Evolutionary conservation across 2,797 vertebrate genomes (phyloP), one percentile per base, ranked within the genome.

Genomic region (Lacerta bilineata): DNA sequence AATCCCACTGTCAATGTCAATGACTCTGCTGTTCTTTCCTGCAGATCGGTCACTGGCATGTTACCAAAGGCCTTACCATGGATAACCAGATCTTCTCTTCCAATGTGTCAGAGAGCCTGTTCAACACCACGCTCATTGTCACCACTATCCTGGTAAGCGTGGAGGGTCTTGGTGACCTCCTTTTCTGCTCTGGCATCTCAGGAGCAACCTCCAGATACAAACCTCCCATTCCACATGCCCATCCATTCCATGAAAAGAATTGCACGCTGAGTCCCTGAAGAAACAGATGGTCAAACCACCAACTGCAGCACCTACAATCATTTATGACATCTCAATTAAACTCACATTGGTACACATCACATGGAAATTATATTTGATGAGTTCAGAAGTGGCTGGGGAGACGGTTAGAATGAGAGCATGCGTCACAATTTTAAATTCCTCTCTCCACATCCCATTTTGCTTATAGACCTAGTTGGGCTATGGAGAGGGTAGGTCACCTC

Each of bases 11-110:
- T 90, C 87, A 92, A 88, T 83, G 87, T 88, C 90, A 29, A 55
- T 88, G 6, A 8, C 36, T 80, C 90, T 87, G 81, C 75, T 87
- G 25, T 84, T 95, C 93, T 15, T 95, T 92, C 95, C 94, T 95
- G 64, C 96, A 99, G 99, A 99, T 99, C 15, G 99, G 99, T 93
- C 98, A 98, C 95, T 99, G 99, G 99, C 99, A 99, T 27, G 98
- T 98, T 75, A 98, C 98, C 18, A 97, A 98, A 82, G 98, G 99
- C 78, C 97, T 99, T 94, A 98, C 97, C 95, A 99, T 99, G 98
- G 98, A 99, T 96, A 98, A 95, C 94, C 98, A 96, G 95, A 98
- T 98, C 93, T 98, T 98, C 85, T 97, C 98, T 83, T 97, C 98
- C 93, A 99, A 99, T 76, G 97, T 98, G 89, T 98, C 99, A 0